Percentiles rank a stretch among this genome's conserved stretches.
These are phyloP conservation scores for Drosophila nr. fundita DNA, from an alignment of 2,888 invertebrate species.

Conservation along the genomic window DNA sequence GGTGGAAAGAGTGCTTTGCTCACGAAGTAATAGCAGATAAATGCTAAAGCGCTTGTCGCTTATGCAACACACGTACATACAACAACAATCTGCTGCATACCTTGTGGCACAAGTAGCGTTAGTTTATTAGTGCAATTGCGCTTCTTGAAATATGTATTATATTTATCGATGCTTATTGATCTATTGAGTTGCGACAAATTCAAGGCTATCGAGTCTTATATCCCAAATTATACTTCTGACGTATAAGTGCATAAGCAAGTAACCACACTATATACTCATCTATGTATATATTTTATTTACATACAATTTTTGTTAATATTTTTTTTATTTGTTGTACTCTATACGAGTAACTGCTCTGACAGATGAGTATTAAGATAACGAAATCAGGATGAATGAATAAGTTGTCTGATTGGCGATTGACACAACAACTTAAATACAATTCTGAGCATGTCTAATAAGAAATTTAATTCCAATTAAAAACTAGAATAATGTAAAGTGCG, in stretches of 20 bases:
- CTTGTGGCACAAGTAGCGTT: conserved; percentile 20
- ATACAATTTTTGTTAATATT: neutral
- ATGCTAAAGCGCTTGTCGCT: conserved; percentile 23
- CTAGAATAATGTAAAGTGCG: neutral
- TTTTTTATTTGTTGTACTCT: neutral
- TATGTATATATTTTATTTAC: neutral
- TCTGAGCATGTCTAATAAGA: neutral
- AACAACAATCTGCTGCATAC: conserved; percentile 33
- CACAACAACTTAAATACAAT: neutral
- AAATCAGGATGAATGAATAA: neutral
- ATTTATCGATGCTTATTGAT: neutral
- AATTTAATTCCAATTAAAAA: neutral
- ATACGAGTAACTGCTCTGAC: neutral
- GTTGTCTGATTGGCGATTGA: no score
- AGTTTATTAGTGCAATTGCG: neutral
- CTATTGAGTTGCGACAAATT: neutral
- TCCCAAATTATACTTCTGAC: neutral
- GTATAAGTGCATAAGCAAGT: neutral
- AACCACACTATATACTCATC: neutral
- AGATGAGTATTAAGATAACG: no score
- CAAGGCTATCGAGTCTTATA: neutral
- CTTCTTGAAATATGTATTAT: neutral
- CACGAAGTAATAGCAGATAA: neutral
- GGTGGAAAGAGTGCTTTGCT: conserved; percentile 6
- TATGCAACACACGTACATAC: conserved; percentile 30